Evolutionary conservation across 1,140 invertebrate genomes (phyloP).

Genomic region (Drosophila pruinosa): DNA sequence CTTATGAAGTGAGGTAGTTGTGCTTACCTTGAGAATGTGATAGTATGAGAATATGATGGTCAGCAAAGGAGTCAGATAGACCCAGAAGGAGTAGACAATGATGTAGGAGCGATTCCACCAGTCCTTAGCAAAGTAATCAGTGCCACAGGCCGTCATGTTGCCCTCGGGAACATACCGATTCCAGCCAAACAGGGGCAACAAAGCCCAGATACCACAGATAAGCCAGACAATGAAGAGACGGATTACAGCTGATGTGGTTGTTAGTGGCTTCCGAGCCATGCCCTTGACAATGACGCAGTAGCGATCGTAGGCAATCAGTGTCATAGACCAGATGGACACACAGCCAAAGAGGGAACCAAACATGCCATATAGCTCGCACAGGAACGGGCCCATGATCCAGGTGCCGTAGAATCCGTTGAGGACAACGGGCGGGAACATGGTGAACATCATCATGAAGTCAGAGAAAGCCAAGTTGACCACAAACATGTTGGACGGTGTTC

Average conservation of each 20-base stretch:
- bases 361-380: conserved; percentile 91
- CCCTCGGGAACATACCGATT: conserved; percentile 92
- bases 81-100: conserved; percentile 86
- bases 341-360: conserved; percentile 91
- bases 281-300: conserved; percentile 94
- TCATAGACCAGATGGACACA: conserved; percentile 92
- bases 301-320: conserved; percentile 91
- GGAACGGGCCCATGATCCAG: conserved; percentile 88
- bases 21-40: conserved; percentile 86
- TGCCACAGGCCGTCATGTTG: conserved; percentile 91
- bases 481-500: conserved; percentile 91
- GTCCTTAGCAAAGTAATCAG: conserved; percentile 89
- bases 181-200: conserved; percentile 91
- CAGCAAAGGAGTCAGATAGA: conserved; percentile 86
- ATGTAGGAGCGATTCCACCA: conserved; percentile 87
- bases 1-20: neutral
- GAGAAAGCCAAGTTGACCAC: conserved; percentile 92
- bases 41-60: conserved; percentile 89
- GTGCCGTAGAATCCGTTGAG: conserved; percentile 91
- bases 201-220: conserved; percentile 87
- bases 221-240: conserved; percentile 89
- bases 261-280: conserved; percentile 88
- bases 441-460: conserved; percentile 91
- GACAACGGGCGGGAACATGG: conserved; percentile 90
- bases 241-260: conserved; percentile 87